Base-by-base conservation (phyloP, 2,888 invertebrate genomes). In the Drosophila barbarae region DNA sequence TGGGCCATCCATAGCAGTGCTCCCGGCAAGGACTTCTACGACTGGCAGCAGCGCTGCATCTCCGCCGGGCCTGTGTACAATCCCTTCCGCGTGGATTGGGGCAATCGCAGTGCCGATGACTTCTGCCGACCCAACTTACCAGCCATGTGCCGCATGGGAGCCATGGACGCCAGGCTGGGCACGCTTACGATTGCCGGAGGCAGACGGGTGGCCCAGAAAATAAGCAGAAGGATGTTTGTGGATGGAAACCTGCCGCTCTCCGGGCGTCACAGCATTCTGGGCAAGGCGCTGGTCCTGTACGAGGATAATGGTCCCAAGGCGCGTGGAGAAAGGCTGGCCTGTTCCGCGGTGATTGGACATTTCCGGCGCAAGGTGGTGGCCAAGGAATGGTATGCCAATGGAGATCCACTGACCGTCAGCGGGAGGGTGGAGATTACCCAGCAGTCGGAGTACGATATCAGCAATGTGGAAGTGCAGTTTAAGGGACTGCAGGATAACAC, bases 301-400 rank as follows among this genome's bases (percentile, higher is more conserved):
- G 97, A 96, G 86, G 96, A 97, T 86, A 93, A 94, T 85, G 96
- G 96, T 0, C 97, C 97, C 0, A 93, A 94, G 68, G 96, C 96
- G 0, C 90, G 97, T 72, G 97, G 97, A 13, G 96, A 97, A 88
- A 90, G 97, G 69, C 90, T 98, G 86, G 96, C 96, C 0, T 98
- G 98, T 88, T 94, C 96, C 85, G 96, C 96, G 58, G 93, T 96
- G 71, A 91, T 91, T 54, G 93, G 94, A 0, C 91, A 94, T 8
- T 93, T 93, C 81, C 92, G 95, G 8, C 92, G 95, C 61, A 96
- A 96, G 89, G 96, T 94, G 0, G 96, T 97, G 1, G 94, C 93
- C 0, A 93, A 93, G 78, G 95, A 96, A 83, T 97, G 97, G 97
- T 95, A 95, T 88, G 94, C 95, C 6, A 96, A 96, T 88, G 95